These are phyloP conservation scores for Gallinago undulata DNA, from an alignment of 2,113 vertebrate genomes.

Conservation along the genomic window DNA sequence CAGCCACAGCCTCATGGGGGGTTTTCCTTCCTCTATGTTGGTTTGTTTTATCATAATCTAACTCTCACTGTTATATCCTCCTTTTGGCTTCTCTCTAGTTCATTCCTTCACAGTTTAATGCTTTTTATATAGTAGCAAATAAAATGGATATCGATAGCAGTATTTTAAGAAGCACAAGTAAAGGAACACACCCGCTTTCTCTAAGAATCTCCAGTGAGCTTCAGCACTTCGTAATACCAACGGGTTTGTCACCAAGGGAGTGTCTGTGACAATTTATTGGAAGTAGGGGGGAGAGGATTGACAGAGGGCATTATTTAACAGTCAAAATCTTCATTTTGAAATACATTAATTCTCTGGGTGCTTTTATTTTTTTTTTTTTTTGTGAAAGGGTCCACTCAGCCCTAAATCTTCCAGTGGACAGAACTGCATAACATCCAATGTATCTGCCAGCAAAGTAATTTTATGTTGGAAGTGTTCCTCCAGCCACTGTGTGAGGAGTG, in stretches of 20 bases:
- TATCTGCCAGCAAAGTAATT: not conserved
- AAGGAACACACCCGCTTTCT: not conserved
- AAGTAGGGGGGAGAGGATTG: not conserved
- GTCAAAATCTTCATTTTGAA: not conserved
- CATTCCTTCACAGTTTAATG: not conserved
- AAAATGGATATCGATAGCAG: not conserved
- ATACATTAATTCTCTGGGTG: rapidly evolving
- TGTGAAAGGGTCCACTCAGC: not conserved
- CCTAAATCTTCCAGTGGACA: not conserved
- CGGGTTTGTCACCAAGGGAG: not conserved
- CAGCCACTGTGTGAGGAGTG: no score
- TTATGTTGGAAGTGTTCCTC: not conserved
- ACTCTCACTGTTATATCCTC: not conserved
- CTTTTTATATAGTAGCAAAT: not conserved
- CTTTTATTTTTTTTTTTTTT: not conserved
- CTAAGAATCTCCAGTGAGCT: not conserved
- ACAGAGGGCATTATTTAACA: not conserved
- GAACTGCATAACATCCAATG: not conserved
- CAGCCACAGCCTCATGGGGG: not conserved
- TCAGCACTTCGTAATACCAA: not conserved
- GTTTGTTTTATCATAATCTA: not conserved
- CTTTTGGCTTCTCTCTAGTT: not conserved
- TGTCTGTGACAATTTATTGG: not conserved
- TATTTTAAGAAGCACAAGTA: not conserved
- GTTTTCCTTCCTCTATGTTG: not conserved